Evolutionary conservation across 2,888 invertebrate genomes (phyloP), one percentile per base, ranked within the genome.

Genomic region (Antitype chi): DNA sequence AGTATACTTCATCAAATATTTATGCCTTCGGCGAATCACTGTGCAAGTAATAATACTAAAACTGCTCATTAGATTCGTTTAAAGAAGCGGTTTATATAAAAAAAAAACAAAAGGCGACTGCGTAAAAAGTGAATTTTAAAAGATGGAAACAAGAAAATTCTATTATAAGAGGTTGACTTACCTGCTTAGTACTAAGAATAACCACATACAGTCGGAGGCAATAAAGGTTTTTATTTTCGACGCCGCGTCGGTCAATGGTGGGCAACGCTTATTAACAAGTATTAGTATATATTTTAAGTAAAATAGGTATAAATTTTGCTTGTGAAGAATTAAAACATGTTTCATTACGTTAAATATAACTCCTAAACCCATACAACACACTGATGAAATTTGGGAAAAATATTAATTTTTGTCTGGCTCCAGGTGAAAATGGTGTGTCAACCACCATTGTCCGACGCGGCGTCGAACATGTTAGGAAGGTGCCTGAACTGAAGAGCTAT

Each of bases 21-120:
- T 73, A 75, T 38, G 70, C 55, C n/a, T 69, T 62, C 53, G n/a
- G 73, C 59, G 70, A 78, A 77, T 75, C 62, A 73, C 64, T 66
- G 68, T 68, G 72, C 55, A 68, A 62, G 62, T 66, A 73, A 70
- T 62, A 76, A 53, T 70, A 38, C 53, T 25, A 64, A 64, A 78
- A 28, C 79, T 28, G 63, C 75, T 83, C 80, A 84, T 81, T 80
- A 82, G 52, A 78, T 87, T 85, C 72, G 72, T 84, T 38, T 38
- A 5, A 38, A 38, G 38, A 38, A 38, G 32, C 32, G 43, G 43
- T 47, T 13, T 47, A 11, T 47, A 13, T 9, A 47, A 47, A 11
- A 11, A 47, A 47, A 47, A 13, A 11, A 11, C 38, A 11, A 47
- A 1, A 47, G 1, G 13, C 43, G 43, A 47, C 43, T 47, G 43